Evolutionary conservation across 2,113 vertebrate genomes (phyloP).

Genomic region (Otis tarda): DNA sequence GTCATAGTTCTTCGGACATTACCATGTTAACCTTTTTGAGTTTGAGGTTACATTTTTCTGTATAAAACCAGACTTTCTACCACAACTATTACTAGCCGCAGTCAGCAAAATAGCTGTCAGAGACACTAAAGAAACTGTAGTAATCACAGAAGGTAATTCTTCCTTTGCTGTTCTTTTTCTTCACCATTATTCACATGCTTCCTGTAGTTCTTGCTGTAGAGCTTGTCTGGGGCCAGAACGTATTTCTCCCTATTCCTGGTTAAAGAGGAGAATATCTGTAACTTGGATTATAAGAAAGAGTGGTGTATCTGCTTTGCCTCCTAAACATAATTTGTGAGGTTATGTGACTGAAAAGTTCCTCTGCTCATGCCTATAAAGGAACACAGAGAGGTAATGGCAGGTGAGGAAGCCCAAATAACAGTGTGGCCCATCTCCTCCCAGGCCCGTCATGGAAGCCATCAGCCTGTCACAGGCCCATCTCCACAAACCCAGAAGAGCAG

Average conservation of each 20-base stretch:
- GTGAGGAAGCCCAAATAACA: background rate
- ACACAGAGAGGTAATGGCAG: background rate
- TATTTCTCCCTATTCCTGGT: background rate
- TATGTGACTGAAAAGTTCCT: background rate
- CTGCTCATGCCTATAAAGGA: background rate
- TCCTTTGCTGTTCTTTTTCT: background rate
- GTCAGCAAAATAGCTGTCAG: background rate
- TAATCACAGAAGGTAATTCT: background rate
- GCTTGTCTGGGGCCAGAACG: fast-evolving
- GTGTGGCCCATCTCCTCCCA: background rate
- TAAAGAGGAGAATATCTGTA: background rate
- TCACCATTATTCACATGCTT: background rate
- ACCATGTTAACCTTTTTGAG: background rate
- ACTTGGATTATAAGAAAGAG: background rate
- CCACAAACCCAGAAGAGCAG: background rate
- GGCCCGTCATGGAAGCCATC: background rate
- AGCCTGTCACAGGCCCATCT: background rate
- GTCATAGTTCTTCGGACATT: background rate
- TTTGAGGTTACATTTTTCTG: background rate
- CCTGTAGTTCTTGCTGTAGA: background rate
- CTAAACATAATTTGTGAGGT: background rate
- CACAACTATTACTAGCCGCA: background rate
- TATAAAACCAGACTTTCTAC: background rate
- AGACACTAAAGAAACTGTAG: background rate
- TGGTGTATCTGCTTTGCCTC: background rate